A percentile compares a stretch with the other conserved stretches of the same genome.
These are phyloP conservation scores for Chloropsis cyanopogon DNA, from an alignment of 2,113 vertebrate genomes.

Conservation along the genomic window DNA sequence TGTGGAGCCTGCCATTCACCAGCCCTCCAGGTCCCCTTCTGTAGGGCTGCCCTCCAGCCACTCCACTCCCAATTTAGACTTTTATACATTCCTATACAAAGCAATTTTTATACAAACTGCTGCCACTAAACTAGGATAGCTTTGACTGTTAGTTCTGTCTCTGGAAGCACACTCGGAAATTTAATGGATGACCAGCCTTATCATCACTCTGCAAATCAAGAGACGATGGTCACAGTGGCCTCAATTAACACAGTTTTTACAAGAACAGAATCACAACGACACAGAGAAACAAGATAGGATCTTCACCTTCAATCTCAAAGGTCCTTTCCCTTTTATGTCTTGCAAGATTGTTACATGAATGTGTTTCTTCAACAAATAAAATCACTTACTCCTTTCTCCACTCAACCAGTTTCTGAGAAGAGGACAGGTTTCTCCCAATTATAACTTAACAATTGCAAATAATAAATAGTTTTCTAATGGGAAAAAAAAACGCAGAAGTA, in stretches of 20 bases:
- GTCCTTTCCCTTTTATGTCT: background rate
- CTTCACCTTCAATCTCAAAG: background rate
- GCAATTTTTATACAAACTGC: background rate
- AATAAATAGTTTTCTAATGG: background rate
- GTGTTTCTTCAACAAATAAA: background rate
- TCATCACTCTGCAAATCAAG: background rate
- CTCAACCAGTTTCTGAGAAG: background rate
- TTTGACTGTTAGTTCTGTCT: background rate
- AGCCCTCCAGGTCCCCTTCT: background rate
- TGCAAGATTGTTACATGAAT: background rate
- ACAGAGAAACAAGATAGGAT: background rate
- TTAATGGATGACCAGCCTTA: background rate
- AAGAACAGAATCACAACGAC: background rate
- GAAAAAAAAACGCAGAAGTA: background rate
- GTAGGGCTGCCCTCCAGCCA: background rate
- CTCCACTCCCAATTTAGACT: background rate
- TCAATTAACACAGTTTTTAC: background rate
- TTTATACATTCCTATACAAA: background rate
- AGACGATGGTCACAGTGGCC: background rate
- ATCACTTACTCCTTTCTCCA: background rate
- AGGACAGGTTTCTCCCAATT: background rate
- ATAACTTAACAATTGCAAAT: background rate
- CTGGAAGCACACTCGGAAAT: background rate
- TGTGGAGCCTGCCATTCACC: accelerated
- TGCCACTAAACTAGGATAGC: background rate